Base-by-base conservation (phyloP, 2,113 vertebrate genomes). In the Cololabis saira region DNA sequence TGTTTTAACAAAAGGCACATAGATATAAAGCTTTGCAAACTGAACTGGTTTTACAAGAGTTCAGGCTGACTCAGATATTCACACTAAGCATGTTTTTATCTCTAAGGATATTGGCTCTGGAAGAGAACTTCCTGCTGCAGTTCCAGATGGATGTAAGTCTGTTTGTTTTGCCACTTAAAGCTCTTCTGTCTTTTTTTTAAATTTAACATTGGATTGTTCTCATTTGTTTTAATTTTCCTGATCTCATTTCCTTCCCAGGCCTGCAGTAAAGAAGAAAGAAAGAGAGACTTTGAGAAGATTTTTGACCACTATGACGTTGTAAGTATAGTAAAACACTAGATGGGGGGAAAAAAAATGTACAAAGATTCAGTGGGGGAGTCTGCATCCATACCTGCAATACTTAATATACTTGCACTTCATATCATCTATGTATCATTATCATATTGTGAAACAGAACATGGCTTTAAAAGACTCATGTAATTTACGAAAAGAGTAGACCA, bases 111-210 rank as follows among this genome's bases (percentile, higher is more conserved):
- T 87, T 99, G 90, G 93, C 95, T 0, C 92, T 99, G 44, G 92
- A 97, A 68, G 96, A 99, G 83, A 99, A 99, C 87, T 99, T 99
- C 74, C 92, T 99, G 81, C 93, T 98, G 30, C 96, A 98, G 49
- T 99, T 99, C 84, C 88, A 94, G 77, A 95, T 99, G 90, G 95
- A 98, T 83, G 98, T 99, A 87, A 95, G 97, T 95, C 18, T 47
- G 0, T 37, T 62, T 18, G 1, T 51, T 71, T 27, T 2, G 0
- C 41, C 18, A 18, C n/a, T 47, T 18, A 18, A 47, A 17, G 11
- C 2, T 47, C 15, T 11, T 11, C n/a, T 16, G 11, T 18, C n/a
- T 0, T 15, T 41, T n/a, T 1, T 8, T 12, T 30, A 3, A 3
- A n/a, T 12, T 27, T 18, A 2, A 21, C n/a, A 41, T 48, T 49